Evolutionary conservation across 2,113 vertebrate species (phyloP), one percentile per base, ranked within the genome.

Genomic region (Indicator maculatus): DNA sequence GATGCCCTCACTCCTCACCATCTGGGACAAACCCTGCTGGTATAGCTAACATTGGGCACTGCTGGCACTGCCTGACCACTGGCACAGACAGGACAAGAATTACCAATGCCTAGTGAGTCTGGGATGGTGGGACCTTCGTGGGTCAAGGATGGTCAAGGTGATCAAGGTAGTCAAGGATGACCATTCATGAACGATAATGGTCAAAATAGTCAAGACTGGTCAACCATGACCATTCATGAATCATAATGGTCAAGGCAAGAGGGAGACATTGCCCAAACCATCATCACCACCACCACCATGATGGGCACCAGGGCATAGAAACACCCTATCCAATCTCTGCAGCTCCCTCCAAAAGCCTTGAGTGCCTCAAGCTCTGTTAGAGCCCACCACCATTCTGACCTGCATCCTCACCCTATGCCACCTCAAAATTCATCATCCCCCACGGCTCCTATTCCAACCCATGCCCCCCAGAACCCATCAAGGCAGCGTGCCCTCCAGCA

Each of bases 401-500:
- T 3, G 53, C 63, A 7, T 5, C 18, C 45, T 38, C 75, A n/a
- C 7, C 24, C 16, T 36, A 4, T 1, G 0, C 15, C 3, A 1
- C 26, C 19, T 39, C 41, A 33, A 20, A 44, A 13, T 11, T 12
- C 27, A 4, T 8, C 41, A 24, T 2, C 58, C 66, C 45, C 31
- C 6, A 0, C 1, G 11, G 6, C 26, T 17, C 47, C 83, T 8
- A 2, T 56, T 70, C 52, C 15, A 52, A 8, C 44, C 8, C 39
- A 16, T 1, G 1, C 16, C 24, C 21, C 18, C 5, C 55, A 20
- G 36, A 39, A 5, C 41, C 31, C 52, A n/a, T 3, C 41, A 1
- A 1, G 23, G 50, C 0, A 1, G 7, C 7, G 6, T 20, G 14
- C 5, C 6, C 13, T 31, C 5, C 45, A 63, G 16, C n/a, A 39